Base-by-base conservation (phyloP, 64 coral and sea anemone genomes). In the Porites australiensis region DNA sequence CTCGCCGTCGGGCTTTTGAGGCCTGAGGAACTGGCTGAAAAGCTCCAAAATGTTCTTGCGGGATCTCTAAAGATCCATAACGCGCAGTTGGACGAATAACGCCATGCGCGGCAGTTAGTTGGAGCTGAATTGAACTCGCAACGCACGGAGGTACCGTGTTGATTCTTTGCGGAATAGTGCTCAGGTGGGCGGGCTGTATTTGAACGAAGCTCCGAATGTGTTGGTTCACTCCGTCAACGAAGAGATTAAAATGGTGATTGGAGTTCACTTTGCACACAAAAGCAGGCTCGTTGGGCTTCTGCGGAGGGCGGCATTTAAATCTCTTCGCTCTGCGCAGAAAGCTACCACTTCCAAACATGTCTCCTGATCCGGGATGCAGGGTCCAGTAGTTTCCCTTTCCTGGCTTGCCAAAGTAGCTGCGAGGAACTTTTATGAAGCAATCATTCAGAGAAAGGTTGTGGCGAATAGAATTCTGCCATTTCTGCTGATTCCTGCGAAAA, bases 381-480 rank as follows among this genome's bases (percentile, higher is more conserved):
- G 95, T 91, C 95, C 95, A 97, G 52, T 97, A 97, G 47, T 97
- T 97, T 0, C 95, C 95, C 43, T 97, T 97, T 12, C 95, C 95
- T 70, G 95, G 95, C 68, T 97, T 97, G 8, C 95, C 95, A 77
- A 97, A 97, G 49, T 87, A 75, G 64, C 95, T 97, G 6, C 95
- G 91, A 18, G 95, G 95, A 47, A 97, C 88, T 72, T 97, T 97
- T n/a, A 97, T 77, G 75, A 97, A 97, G 69, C 95, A 97, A 9
- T 97, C 95, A 88, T 97, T 97, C 6, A 97, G 78, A 10, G 92
- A 97, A 9, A 97, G 83, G 69, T 97, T 78, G 77, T 23, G 50
- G n/a, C 12, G 50, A 83, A 8, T 53, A 81, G 77, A 97, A 27
- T 97, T 97, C 83, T 97, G 95, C 95, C 95, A 97, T 75, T 97